phyloP scores from a whole-genome alignment of 2,797 vertebrate species.

The Pangasius djambal region DNA sequence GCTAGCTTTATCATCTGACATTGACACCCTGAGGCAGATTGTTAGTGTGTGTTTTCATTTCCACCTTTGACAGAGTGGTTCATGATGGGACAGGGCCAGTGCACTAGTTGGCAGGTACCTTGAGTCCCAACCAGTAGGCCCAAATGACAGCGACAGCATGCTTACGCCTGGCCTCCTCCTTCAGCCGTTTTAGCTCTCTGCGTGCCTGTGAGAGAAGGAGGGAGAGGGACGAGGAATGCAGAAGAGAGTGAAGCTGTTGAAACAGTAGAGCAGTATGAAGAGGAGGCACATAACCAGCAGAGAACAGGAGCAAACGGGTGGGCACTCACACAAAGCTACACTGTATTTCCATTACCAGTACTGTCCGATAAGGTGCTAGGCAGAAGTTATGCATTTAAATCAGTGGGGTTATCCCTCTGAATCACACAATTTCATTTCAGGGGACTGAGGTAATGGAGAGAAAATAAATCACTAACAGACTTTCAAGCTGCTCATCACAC shows the following conservation, averaged over 20 bases:
- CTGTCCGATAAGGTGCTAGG: background rate
- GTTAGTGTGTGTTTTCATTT: constrained; percentile 14
- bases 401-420: background rate
- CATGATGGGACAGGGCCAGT: constrained; percentile 53
- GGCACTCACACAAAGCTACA: constrained; percentile 51
- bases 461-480: constrained; percentile 20
- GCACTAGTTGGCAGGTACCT: constrained; percentile 82
- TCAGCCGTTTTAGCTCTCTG: constrained; percentile 96
- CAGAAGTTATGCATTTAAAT: constrained; percentile 26
- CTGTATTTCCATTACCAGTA: constrained; percentile 17
- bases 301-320: constrained; percentile 61
- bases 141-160: constrained; percentile 99
- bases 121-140: constrained; percentile 99
- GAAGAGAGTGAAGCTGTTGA: constrained; percentile 44
- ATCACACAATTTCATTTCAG: constrained; percentile 13
- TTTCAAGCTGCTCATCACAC: constrained; percentile 33
- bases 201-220: constrained; percentile 87
- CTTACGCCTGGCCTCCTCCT: constrained; percentile 97
- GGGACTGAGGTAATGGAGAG: constrained; percentile 39
- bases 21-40: constrained; percentile 35
- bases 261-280: constrained; percentile 56
- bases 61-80: constrained; percentile 34
- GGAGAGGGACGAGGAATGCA: constrained; percentile 52
- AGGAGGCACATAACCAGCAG: constrained; percentile 46
- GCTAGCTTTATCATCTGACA: constrained; percentile 15